phyloP scores from a whole-genome alignment of 1,140 invertebrate species.

The Neuroterus valhalla region DNA sequence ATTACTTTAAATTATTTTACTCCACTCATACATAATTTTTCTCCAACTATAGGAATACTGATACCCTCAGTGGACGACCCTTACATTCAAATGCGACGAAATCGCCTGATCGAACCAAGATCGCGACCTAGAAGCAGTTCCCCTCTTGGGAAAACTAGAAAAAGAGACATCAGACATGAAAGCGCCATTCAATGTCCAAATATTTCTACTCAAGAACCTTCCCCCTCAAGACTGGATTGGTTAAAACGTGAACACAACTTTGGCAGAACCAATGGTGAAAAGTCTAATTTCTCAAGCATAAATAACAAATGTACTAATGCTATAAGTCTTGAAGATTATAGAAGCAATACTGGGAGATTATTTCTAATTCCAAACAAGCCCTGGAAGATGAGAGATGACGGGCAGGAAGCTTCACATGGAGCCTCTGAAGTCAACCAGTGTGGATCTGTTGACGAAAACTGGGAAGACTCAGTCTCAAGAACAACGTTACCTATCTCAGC shows the following conservation, averaged over 20 bases:
- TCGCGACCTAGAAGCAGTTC: constrained; percentile 79
- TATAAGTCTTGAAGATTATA: constrained; percentile 30
- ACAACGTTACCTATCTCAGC: neutral
- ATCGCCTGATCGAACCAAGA: constrained; percentile 80
- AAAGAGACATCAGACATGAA: constrained; percentile 74
- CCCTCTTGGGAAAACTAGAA: constrained; percentile 71
- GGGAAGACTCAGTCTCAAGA: constrained; percentile 48
- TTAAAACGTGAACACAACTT: constrained; percentile 58
- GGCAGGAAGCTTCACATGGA: constrained; percentile 40
- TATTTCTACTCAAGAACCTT: constrained; percentile 43
- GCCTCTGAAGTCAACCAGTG: constrained; percentile 17
- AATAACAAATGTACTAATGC: constrained; percentile 34
- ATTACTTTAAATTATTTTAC: neutral
- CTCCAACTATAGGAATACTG: constrained; percentile 61
- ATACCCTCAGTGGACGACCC: constrained; percentile 77
- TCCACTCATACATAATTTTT: neutral
- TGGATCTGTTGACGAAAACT: constrained; percentile 36
- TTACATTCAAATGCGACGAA: constrained; percentile 87
- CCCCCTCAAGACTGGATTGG: constrained; percentile 64
- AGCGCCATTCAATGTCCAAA: constrained; percentile 73
- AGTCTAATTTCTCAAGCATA: constrained; percentile 22
- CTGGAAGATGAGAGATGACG: constrained; percentile 7
- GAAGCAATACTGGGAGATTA: constrained; percentile 47
- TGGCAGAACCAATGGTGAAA: constrained; percentile 45
- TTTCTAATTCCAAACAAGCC: constrained; percentile 45